Evolutionary conservation across 2,888 invertebrate species (phyloP), one percentile per base, ranked within the genome.

Genomic region (Watsonalla binaria): DNA sequence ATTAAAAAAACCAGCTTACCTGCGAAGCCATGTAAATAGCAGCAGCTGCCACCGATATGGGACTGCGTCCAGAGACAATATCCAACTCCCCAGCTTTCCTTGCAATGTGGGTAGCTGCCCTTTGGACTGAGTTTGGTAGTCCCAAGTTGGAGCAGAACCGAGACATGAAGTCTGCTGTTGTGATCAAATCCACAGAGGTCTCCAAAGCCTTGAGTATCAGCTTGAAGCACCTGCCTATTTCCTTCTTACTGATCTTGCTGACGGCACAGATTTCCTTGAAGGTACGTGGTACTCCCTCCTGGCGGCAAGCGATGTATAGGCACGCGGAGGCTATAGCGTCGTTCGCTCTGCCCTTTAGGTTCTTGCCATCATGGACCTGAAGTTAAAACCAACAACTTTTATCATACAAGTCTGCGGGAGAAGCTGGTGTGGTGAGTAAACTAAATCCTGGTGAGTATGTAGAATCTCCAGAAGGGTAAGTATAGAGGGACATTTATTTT

Each of bases 11-110:
- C 42, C 48, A 37, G 59, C 59, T 62, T 74, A 95, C 96, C 89
- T 98, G 99, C 11, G 98, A 98, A 2, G 99, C 99, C 99, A 99
- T 99, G 76, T 99, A 99, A 74, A 99, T 99, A 53, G 99, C 99
- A 50, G 99, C 99, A 6, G 99, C 99, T 0, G 99, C 98, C 0
- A 99, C 98, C 0, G 99, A 99, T 62, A 99, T 99, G 0, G 99
- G 99, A 54, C 99, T 99, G 72, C 99, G 93, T 6, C 99, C 99
- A 46, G 99, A 97, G 7, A 99, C 99, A 71, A 99, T 96, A 79
- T 99, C 99, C 86, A 98, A 89, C 76, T 99, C 99, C 0, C 98
- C 98, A 5, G 99, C 99, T 78, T 97, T 97, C 74, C 96, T 93
- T 0, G 99, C 99, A 74, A 99, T 99, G 74, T 98, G 96, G 0